A percentile compares a stretch with the other conserved stretches of the same genome.
These are phyloP conservation scores for Tor tambroides DNA, from an alignment of 2,113 vertebrate species.

Conservation along the genomic window DNA sequence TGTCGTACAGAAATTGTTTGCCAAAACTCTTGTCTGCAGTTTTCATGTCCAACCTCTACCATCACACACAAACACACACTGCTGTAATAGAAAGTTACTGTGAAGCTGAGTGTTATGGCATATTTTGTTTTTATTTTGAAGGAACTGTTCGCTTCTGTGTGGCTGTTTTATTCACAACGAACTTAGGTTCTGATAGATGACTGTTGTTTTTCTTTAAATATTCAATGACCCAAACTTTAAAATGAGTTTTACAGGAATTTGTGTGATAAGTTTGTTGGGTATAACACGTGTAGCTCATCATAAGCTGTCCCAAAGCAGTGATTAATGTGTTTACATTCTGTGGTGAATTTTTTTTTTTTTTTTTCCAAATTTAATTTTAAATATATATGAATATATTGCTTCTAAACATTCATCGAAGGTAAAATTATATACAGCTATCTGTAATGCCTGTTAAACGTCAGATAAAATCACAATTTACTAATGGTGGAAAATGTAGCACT, in stretches of 20 bases:
- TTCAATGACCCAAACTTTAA: background rate
- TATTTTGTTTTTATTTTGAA: conserved; percentile 69
- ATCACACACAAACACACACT: conserved; percentile 30
- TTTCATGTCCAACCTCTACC: conserved; percentile 88
- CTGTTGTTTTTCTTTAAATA: conserved; percentile 57
- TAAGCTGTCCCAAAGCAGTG: background rate
- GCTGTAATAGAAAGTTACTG: conserved; percentile 51
- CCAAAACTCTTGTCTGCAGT: conserved; percentile 86
- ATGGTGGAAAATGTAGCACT: conserved; percentile 41
- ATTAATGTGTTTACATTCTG: conserved; percentile 29
- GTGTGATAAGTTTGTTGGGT: background rate
- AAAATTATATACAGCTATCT: background rate
- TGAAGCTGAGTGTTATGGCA: conserved; percentile 57
- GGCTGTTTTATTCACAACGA: background rate
- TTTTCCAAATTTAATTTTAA: background rate
- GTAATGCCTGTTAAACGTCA: background rate
- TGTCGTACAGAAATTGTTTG: conserved; percentile 67
- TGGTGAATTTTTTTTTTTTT: background rate
- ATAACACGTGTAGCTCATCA: background rate
- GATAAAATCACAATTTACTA: background rate
- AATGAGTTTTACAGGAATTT: background rate
- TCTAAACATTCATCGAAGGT: background rate
- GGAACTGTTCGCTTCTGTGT: conserved; percentile 61
- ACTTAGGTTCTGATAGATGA: conserved; percentile 69
- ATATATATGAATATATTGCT: background rate